Conservation (phyloP, 2,888 invertebrate species). For the Vannuccia rotundouncinata region DNA sequence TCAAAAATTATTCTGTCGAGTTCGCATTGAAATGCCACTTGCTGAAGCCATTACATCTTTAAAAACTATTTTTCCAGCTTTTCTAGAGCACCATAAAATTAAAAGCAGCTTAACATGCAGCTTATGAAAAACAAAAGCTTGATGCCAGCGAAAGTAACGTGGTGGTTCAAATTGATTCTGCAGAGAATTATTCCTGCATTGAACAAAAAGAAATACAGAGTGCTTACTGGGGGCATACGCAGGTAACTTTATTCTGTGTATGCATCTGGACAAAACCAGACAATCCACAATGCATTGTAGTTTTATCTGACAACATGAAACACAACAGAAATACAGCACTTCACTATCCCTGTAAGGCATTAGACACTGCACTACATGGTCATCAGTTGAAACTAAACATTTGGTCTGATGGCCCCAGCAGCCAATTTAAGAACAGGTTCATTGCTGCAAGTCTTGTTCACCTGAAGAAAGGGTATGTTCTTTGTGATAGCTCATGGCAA, state of each 20-base stretch:
- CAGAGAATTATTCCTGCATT: slow-evolving; percentile 7
- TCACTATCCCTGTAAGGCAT: not conserved
- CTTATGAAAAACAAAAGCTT: not conserved
- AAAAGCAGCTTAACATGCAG: slow-evolving; percentile 1
- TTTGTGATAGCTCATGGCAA: not conserved
- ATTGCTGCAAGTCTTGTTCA: not conserved
- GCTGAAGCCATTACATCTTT: not conserved
- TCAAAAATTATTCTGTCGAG: slow-evolving; percentile 5
- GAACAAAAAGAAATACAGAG: slow-evolving; percentile 8
- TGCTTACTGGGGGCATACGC: slow-evolving; percentile 14
- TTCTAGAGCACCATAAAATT: slow-evolving; percentile 13
- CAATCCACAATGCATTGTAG: not conserved
- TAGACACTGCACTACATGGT: not conserved
- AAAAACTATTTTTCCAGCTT: not conserved
- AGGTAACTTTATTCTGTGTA: slow-evolving; percentile 11
- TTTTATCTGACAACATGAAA: not conserved
- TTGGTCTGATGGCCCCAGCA: slow-evolving; percentile 19
- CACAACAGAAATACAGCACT: not conserved
- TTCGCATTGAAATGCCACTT: not conserved
- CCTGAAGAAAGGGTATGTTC: not conserved
- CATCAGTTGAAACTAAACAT: too few relatives aligned
- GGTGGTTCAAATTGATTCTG: slow-evolving; percentile 1
- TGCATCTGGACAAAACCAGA: not conserved
- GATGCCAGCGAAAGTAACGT: not conserved
- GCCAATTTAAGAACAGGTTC: slow-evolving; percentile 19